These are phyloP conservation scores for Myzus persicae DNA, from an alignment of 1,140 invertebrate genomes.

Conservation along the genomic window DNA sequence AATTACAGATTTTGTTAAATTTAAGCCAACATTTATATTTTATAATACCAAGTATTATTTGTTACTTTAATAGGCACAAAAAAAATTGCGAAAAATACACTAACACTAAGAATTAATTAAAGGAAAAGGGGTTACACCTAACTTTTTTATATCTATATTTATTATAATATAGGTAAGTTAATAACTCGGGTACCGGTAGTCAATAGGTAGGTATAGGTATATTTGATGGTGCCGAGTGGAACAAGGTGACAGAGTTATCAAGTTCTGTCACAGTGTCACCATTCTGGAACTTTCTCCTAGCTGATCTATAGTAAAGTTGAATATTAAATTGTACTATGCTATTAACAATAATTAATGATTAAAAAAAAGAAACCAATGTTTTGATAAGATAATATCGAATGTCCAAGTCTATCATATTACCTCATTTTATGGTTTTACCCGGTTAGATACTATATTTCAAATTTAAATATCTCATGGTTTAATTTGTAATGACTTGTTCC, in stretches of 20 bases:
- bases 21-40: conserved; percentile 23
- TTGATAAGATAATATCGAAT: neutral
- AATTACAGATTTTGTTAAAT: conserved; percentile 76
- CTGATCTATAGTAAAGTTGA: no score
- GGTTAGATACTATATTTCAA: neutral
- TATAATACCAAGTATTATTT: neutral
- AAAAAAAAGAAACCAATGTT: neutral
- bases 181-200: no score
- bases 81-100: neutral
- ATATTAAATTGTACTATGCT: no score
- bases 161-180: neutral
- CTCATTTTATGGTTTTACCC: no score
- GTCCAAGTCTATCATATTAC: neutral
- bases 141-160: neutral
- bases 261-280: neutral
- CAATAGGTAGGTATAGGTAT: no score
- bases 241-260: neutral
- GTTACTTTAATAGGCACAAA: neutral
- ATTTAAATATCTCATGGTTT: neutral
- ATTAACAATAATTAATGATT: neutral
- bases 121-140: neutral
- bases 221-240: neutral
- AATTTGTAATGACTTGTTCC: conserved; percentile 59
- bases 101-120: neutral
- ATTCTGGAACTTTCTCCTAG: neutral